Base-by-base conservation (phyloP, 2,113 vertebrate genomes). In the Colinus virginianus region DNA sequence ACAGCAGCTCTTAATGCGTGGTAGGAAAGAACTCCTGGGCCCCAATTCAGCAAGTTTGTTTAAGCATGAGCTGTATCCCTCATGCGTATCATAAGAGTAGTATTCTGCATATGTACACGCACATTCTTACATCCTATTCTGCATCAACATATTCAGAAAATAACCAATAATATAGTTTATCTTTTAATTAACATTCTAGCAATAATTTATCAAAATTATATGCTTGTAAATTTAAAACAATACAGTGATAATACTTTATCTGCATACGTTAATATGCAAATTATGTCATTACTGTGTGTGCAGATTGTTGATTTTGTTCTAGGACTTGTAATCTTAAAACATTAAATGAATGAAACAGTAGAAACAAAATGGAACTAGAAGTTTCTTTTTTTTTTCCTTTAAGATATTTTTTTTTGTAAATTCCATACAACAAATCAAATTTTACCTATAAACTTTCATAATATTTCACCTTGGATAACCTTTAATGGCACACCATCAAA, bases 331-430 rank as follows among this genome's bases (percentile, higher is more conserved):
- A 9, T 56, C n/a, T 43, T 78, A 72, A 34, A 48, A 15, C 18
- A 4, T 56, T 72, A 38, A 5, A 42, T 58, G 26, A 82, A 56
- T 56, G 22, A 84, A 94, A 84, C 0, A 1, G 40, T 8, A 59
- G 11, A 71, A 86, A 30, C 6, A 78, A 63, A 10, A 21, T 63
- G 36, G 75, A 93, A 45, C 48, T 34, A 3, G 0, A 17, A 46
- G 22, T 14, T 92, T 93, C 36, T 15, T 88, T 75, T 30, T 84
- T 84, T 93, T 91, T 89, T 67, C 51, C 19, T 76, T 77, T 74
- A 45, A 21, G 72, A 18, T 43, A 21, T 22, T 2, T 68, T 63
- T 61, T 61, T 90, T 70, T 14, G 61, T 49, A 16, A 28, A 43
- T 62, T 30, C 38, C 62, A 40, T 82, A 26, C 11, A 58, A 23